phyloP scores from a whole-genome alignment of 2,113 vertebrate genomes.

The Ancistrus triradiatus region DNA sequence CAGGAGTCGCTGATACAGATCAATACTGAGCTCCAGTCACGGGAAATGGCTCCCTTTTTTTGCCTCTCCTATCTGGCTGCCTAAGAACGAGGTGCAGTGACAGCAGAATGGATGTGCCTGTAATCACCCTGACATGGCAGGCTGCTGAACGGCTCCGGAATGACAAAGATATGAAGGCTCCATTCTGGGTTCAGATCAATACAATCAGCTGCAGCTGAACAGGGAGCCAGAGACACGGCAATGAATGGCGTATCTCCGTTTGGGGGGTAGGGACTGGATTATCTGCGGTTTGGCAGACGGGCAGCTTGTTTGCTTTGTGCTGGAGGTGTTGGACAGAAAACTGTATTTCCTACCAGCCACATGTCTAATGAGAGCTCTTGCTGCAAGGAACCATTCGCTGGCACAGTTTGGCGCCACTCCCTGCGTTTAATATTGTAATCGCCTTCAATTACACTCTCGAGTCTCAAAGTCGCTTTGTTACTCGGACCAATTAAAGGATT shows the following conservation, averaged over 20 bases:
- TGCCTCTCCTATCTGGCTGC: slow-evolving; percentile 8
- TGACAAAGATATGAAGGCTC: slow-evolving; percentile 53
- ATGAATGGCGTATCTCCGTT: slow-evolving; percentile 23
- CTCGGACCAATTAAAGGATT: slow-evolving; percentile 1
- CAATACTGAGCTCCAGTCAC: slow-evolving; percentile 35
- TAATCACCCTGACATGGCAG: slow-evolving; percentile 43
- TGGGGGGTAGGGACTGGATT: slow-evolving; percentile 26
- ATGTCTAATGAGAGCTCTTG: background rate
- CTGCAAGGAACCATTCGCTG: background rate
- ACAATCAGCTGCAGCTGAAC: slow-evolving; percentile 51
- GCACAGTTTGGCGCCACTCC: background rate
- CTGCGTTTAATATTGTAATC: background rate
- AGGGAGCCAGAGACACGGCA: slow-evolving; percentile 50
- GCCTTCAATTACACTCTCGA: background rate
- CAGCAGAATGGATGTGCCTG: slow-evolving; percentile 26
- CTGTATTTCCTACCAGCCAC: background rate
- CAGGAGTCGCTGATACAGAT: slow-evolving; percentile 49
- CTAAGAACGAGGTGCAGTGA: slow-evolving; percentile 19
- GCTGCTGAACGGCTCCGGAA: slow-evolving; percentile 40
- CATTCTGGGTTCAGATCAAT: slow-evolving; percentile 57
- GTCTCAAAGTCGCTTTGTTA: slow-evolving; percentile 2
- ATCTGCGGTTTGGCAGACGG: slow-evolving; percentile 12
- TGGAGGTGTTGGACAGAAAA: slow-evolving; percentile 19
- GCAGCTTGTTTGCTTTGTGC: slow-evolving; percentile 19
- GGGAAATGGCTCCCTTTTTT: slow-evolving; percentile 45